A percentile compares a stretch with the other conserved stretches of the same genome.
These are phyloP conservation scores for Macaria notata DNA, from an alignment of 2,888 invertebrate species.

Conservation along the genomic window DNA sequence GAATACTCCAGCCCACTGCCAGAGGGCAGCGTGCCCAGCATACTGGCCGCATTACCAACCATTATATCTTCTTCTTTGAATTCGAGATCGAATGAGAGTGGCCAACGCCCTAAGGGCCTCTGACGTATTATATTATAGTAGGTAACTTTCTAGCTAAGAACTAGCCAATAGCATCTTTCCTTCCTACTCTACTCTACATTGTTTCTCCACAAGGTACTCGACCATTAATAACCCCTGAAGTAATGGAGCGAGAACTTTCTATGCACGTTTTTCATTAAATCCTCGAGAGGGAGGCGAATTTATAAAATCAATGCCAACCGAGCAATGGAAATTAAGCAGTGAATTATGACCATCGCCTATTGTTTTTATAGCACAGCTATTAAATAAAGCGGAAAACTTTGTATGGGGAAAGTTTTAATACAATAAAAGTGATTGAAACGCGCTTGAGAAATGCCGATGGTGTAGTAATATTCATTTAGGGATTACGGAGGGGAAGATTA, in stretches of 20 bases:
- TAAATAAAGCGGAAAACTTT: slow-evolving; percentile 24
- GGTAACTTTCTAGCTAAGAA: background rate
- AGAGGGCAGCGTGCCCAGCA: no score
- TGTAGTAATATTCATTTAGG: background rate
- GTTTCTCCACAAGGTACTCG: slow-evolving; percentile 37
- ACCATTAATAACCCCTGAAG: slow-evolving; percentile 61
- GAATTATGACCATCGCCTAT: slow-evolving; percentile 35
- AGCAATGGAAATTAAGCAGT: slow-evolving; percentile 53
- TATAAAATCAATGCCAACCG: slow-evolving; percentile 59
- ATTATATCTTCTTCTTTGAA: no score
- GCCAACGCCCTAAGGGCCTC: no score
- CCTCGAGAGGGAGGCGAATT: slow-evolving; percentile 50
- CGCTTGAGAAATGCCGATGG: slow-evolving; percentile 10
- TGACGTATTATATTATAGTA: background rate
- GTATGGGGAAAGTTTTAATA: slow-evolving; percentile 19
- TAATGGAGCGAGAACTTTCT: slow-evolving; percentile 65
- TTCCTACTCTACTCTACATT: slow-evolving; percentile 15
- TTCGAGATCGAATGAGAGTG: no score
- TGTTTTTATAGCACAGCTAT: slow-evolving; percentile 23
- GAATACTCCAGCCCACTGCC: no score
- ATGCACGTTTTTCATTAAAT: slow-evolving; percentile 74
- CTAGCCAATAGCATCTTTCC: slow-evolving; percentile 2
- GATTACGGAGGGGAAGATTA: no score
- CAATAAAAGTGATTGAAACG: slow-evolving; percentile 17
- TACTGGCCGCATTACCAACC: no score